phyloP scores from a whole-genome alignment of 2,113 vertebrate genomes.

The Cyanistes caeruleus region DNA sequence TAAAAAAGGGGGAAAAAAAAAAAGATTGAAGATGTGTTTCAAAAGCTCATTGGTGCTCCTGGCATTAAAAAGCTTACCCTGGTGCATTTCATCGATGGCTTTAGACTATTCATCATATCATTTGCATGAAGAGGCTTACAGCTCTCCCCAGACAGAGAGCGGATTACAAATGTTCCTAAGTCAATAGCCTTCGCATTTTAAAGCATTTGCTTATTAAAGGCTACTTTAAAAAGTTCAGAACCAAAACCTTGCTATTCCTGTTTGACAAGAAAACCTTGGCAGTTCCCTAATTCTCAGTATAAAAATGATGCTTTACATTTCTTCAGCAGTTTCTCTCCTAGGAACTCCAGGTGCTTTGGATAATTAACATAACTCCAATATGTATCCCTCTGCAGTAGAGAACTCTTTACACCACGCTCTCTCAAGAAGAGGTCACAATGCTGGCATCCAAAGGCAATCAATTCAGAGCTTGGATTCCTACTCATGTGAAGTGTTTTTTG shows the following conservation, averaged over 20 bases:
- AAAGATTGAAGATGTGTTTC: constrained; percentile 14
- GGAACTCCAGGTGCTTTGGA: constrained; percentile 16
- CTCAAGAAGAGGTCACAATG: background rate
- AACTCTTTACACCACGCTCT: background rate
- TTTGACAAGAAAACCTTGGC: constrained; percentile 34
- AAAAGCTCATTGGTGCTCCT: constrained; percentile 34
- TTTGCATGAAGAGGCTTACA: constrained; percentile 60
- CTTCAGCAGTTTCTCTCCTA: background rate
- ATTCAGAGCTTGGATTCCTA: background rate
- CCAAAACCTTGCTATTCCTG: constrained; percentile 25
- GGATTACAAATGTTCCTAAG: constrained; percentile 48
- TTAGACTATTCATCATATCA: constrained; percentile 43
- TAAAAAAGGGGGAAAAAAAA: background rate
- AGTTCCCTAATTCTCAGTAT: background rate
- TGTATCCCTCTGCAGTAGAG: background rate
- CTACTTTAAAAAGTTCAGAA: constrained; percentile 46
- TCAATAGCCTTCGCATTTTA: constrained; percentile 45
- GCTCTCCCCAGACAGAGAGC: constrained; percentile 37
- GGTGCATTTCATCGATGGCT: constrained; percentile 23
- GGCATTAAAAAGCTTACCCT: constrained; percentile 28
- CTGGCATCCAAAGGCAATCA: background rate
- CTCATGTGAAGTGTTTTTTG: background rate
- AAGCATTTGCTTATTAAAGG: constrained; percentile 55
- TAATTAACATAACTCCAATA: constrained; percentile 6
- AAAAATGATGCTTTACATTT: constrained; percentile 12